phyloP scores from a whole-genome alignment of 2,888 invertebrate species.

The Endotricha flammealis region DNA sequence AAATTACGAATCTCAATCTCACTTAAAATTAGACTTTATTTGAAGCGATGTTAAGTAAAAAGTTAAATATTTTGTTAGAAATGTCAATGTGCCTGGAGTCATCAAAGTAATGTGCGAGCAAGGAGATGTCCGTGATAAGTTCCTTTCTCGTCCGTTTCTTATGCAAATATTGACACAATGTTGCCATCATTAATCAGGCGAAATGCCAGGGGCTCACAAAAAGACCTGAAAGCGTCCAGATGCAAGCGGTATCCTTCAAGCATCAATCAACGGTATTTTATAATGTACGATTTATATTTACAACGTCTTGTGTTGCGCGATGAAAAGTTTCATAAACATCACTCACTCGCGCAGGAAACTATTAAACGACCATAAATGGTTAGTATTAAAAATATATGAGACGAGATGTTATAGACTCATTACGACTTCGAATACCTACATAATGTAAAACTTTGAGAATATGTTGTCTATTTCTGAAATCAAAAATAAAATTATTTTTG shows the following conservation, averaged over 20 bases:
- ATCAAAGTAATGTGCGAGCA: slow-evolving; percentile 53
- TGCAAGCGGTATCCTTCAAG: slow-evolving; percentile 33
- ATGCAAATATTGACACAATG: slow-evolving; percentile 76
- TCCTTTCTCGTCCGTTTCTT: slow-evolving; percentile 69
- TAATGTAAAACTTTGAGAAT: no score
- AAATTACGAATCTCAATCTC: slow-evolving; percentile 2
- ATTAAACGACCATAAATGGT: no score
- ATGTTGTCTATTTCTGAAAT: no score
- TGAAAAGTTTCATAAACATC: no score
- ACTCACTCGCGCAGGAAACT: no score
- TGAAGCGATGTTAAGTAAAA: slow-evolving; percentile 27
- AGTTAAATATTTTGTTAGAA: slow-evolving; percentile 18
- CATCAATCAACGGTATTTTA: slow-evolving; percentile 42
- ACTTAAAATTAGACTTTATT: slow-evolving; percentile 27
- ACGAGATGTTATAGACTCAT: no score
- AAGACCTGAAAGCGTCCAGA: slow-evolving; percentile 36
- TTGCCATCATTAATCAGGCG: slow-evolving; percentile 70
- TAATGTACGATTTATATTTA: no score
- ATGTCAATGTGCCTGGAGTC: slow-evolving; percentile 40
- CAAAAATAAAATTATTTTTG: no score
- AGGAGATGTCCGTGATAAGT: slow-evolving; percentile 64
- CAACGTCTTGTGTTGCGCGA: no score
- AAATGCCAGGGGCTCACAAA: slow-evolving; percentile 51
- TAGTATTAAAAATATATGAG: no score
- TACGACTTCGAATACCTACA: no score